phyloP scores from a whole-genome alignment of 2,888 invertebrate species.

The Spilosoma lubricipeda region DNA sequence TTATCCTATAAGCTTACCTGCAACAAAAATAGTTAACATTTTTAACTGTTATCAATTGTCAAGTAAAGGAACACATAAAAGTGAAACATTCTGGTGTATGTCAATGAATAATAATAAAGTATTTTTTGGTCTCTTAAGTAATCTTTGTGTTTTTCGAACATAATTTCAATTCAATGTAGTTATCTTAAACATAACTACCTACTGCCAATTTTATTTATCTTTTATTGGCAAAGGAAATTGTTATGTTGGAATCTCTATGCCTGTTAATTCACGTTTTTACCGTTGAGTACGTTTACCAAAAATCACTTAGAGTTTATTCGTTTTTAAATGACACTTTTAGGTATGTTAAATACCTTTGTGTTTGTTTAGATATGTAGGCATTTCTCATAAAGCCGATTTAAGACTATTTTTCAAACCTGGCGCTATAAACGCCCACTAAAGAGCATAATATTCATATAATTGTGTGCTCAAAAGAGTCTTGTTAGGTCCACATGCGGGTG shows the following conservation, averaged over 20 bases:
- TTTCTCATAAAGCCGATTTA: neutral
- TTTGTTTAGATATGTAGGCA: neutral
- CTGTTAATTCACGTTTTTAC: too few relatives aligned
- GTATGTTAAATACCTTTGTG: neutral
- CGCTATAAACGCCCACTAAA: slow-evolving; percentile 79
- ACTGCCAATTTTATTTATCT: neutral
- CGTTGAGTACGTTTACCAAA: too few relatives aligned
- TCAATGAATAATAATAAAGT: too few relatives aligned
- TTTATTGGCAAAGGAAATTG: neutral
- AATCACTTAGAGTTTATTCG: too few relatives aligned
- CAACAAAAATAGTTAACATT: slow-evolving; percentile 18
- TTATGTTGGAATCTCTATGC: too few relatives aligned
- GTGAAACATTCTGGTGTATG: neutral
- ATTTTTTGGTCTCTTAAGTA: too few relatives aligned
- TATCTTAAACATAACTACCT: neutral
- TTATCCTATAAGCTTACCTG: slow-evolving; percentile 32
- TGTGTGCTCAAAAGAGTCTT: slow-evolving; percentile 79
- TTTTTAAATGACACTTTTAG: too few relatives aligned
- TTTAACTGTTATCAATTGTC: neutral
- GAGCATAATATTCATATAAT: slow-evolving; percentile 84
- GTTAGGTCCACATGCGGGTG: slow-evolving; percentile 78
- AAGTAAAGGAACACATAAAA: neutral
- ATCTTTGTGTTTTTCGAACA: too few relatives aligned
- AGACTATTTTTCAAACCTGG: slow-evolving; percentile 28
- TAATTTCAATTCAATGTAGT: too few relatives aligned